Evolutionary conservation across 2,888 invertebrate genomes (phyloP), one percentile per base, ranked within the genome.

Genomic region (Rambutsinella grinnellia): DNA sequence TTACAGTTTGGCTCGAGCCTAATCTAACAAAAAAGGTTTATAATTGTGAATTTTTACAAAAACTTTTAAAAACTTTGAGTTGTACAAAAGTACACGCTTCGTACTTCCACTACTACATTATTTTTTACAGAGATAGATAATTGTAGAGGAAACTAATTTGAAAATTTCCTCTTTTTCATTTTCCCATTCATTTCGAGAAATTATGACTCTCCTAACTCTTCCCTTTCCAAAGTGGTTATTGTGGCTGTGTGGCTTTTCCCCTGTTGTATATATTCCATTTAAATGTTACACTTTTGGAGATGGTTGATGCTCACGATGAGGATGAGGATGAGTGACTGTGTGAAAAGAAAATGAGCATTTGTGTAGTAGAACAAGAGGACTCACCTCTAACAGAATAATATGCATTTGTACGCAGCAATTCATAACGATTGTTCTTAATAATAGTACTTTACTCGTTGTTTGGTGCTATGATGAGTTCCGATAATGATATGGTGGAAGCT

Each of bases 81-180:
- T n/a, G n/a, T n/a, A n/a, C n/a, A n/a, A n/a, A n/a, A n/a, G n/a
- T n/a, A n/a, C n/a, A n/a, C n/a, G n/a, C n/a, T n/a, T n/a, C n/a
- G n/a, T n/a, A n/a, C n/a, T n/a, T n/a, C 27, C 28, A 53, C 21
- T 36, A 53, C 28, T 17, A 3, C 44, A 46, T 56, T 44, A 26
- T 53, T 54, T 53, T 53, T 68, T 51, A 44, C 24, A 26, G 36
- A 19, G 58, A 51, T n/a, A 67, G 28, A 68, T 78, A 79, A 81
- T 79, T 81, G 76, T 65, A 77, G 79, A 79, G 79, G 79, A 81
- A 81, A 78, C 79, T 81, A 81, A 81, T 81, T 79, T 81, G 78
- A 81, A 79, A 79, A 79, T 81, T 81, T 81, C 78, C 79, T 79
- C 62, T 81, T 79, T 78, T 46, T 44, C 66, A n/a, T n/a, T 15